Evolutionary conservation across 1,140 invertebrate genomes (phyloP), one percentile per base, ranked within the genome.

Genomic region (Pseudoatta argentina): DNA sequence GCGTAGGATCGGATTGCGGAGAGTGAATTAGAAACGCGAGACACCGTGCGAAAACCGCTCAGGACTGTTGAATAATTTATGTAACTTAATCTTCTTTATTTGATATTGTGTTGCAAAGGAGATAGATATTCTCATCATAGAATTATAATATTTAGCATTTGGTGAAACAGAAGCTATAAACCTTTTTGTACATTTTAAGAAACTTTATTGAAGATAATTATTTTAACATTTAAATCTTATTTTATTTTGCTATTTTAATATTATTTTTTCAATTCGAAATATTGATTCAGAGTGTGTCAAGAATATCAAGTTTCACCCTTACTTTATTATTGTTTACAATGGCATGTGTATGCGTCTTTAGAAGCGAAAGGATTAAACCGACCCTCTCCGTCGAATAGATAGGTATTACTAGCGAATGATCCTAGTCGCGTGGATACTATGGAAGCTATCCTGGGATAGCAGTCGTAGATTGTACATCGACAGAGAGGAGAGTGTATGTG

Each of bases 381-480:
- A 73, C n/a, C 30, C 61, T 79, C 61, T 73, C 24, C 39, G 24
- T 12, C 53, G 18, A 72, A 72, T 21, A 39, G 66, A 34, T 24
- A 39, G 66, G 34, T 24, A 66, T 82, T 59, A 57, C 27, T 44
- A 82, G 53, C 82, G 82, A 85, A 78, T 78, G 59, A 51, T 83
- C 27, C 69, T 75, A 67, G 55, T 75, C 71, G 79, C 79, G 79
- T 75, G 69, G n/a, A 51, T 75, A 55, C 67, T 44, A 61, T 82
- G 7, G 34, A 73, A 34, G 39, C 34, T 53, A 82, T 48, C 78
- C 53, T 71, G 79, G 79, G 53, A 83, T 57, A 67, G 73, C 82
- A 85, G 21, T 34, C 61, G 77, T 90, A 89, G 87, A 69, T 88
- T 88, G 75, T 87, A 81, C 88, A 83, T 51, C 66, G 48, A 78